Conservation (phyloP, 2,113 vertebrate species). For the Aphyosemion australe region DNA sequence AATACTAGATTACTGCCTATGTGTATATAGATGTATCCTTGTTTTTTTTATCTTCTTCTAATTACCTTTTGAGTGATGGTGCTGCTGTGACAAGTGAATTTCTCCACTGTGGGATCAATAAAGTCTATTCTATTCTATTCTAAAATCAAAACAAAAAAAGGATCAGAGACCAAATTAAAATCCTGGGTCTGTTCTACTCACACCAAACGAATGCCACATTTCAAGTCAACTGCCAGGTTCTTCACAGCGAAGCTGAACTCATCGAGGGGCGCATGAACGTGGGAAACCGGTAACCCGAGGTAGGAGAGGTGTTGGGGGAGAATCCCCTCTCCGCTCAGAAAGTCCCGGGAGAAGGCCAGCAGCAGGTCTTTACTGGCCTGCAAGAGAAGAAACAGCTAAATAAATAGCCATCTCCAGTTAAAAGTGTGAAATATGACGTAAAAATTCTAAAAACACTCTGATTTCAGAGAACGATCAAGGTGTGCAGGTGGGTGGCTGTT, state of each 20-base stretch:
- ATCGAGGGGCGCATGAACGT: constrained; percentile 88
- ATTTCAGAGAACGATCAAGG: no score
- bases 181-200: constrained; percentile 77
- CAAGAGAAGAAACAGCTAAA: neutral
- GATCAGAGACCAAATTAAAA: no score
- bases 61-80: no score
- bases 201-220: constrained; percentile 93
- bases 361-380: constrained; percentile 92
- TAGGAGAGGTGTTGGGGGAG: constrained; percentile 90
- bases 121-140: no score
- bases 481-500: no score
- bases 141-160: neutral
- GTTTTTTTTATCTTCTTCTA: no score
- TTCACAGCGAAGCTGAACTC: constrained; percentile 94
- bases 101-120: no score
- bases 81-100: no score
- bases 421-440: no score
- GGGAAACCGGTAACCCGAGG: constrained; percentile 87
- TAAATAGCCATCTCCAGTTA: neutral
- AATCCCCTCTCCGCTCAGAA: constrained; percentile 95
- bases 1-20: no score
- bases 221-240: constrained; percentile 91
- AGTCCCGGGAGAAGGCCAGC: constrained; percentile 93
- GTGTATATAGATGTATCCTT: no score
- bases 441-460: no score